Evolutionary conservation across 2,113 vertebrate species (phyloP).

Genomic region (Galemys pyrenaicus): DNA sequence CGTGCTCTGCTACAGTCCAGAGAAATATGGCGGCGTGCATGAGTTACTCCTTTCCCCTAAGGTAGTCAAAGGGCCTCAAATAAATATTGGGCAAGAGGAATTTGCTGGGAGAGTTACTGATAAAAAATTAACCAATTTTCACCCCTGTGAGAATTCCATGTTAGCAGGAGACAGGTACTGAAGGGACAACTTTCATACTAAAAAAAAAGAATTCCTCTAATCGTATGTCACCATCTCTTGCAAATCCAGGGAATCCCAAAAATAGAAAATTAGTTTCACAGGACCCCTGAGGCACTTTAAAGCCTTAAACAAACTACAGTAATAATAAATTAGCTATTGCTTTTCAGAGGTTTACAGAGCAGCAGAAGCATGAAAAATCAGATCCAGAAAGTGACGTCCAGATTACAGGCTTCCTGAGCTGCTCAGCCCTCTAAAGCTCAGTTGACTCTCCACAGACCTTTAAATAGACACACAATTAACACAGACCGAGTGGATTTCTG

Average conservation of each 20-base stretch:
- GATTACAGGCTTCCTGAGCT: slow-evolving; percentile 49
- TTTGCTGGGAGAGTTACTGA: slow-evolving; percentile 52
- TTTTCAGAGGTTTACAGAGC: slow-evolving; percentile 68
- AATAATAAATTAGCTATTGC: slow-evolving; percentile 78
- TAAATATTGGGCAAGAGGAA: slow-evolving; percentile 46
- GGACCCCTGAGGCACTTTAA: slow-evolving; percentile 83
- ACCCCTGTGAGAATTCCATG: background rate
- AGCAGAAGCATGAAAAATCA: slow-evolving; percentile 58
- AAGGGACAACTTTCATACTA: slow-evolving; percentile 66
- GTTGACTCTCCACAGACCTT: slow-evolving; percentile 64
- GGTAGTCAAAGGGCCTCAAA: slow-evolving; percentile 49
- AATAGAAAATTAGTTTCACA: slow-evolving; percentile 68
- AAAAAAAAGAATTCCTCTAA: slow-evolving; percentile 62
- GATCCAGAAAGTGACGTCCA: slow-evolving; percentile 41
- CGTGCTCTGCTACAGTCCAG: background rate
- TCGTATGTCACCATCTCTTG: slow-evolving; percentile 57
- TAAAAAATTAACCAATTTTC: slow-evolving; percentile 52
- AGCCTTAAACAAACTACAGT: slow-evolving; percentile 78
- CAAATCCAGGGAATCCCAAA: slow-evolving; percentile 62
- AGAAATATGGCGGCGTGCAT: slow-evolving; percentile 43
- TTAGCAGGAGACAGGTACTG: slow-evolving; percentile 36
- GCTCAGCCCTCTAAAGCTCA: slow-evolving; percentile 71
- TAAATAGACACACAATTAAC: slow-evolving; percentile 69
- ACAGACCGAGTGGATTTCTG: slow-evolving; percentile 46
- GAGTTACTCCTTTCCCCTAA: background rate